A percentile compares a stretch with the other conserved stretches of the same genome.
phyloP scores from a whole-genome alignment of 2,797 vertebrate species.

The Enteromius unitaeniatus region DNA sequence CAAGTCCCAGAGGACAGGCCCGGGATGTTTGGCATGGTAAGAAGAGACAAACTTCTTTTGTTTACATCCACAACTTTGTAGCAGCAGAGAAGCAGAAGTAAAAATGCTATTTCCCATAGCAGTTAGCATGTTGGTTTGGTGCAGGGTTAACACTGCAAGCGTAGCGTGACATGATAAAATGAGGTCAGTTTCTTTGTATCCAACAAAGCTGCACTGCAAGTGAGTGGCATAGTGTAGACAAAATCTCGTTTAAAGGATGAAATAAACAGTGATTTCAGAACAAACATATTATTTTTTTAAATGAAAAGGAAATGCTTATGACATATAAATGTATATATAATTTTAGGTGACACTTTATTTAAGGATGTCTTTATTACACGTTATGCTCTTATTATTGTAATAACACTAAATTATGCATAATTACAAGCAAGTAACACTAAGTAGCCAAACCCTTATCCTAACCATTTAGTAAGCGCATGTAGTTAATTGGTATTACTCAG shows the following conservation, averaged over 20 bases:
- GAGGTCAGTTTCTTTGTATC: not conserved
- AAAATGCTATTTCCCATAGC: not conserved
- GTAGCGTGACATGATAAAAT: not conserved
- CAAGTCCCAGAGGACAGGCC: conserved; percentile 88
- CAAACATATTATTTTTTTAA: not conserved
- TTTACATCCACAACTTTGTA: not conserved
- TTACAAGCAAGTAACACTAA: not conserved
- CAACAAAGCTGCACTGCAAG: not conserved
- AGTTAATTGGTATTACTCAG: not conserved
- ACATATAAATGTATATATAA: not conserved
- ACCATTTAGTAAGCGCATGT: not conserved
- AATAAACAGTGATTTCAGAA: too few relatives aligned
- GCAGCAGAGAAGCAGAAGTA: not conserved
- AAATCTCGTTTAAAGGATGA: not conserved
- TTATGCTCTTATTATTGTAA: not conserved
- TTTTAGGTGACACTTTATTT: not conserved
- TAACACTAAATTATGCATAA: not conserved
- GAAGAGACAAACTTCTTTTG: conserved; percentile 35
- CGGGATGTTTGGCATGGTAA: conserved; percentile 95
- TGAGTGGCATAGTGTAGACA: not conserved
- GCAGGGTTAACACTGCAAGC: not conserved
- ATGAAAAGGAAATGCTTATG: not conserved
- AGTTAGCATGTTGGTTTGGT: not conserved
- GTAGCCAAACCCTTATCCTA: not conserved
- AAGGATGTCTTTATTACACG: not conserved